Percentiles rank a stretch among this genome's conserved stretches.
These are phyloP conservation scores for Piaya cayana DNA, from an alignment of 2,113 vertebrate species.

Conservation along the genomic window DNA sequence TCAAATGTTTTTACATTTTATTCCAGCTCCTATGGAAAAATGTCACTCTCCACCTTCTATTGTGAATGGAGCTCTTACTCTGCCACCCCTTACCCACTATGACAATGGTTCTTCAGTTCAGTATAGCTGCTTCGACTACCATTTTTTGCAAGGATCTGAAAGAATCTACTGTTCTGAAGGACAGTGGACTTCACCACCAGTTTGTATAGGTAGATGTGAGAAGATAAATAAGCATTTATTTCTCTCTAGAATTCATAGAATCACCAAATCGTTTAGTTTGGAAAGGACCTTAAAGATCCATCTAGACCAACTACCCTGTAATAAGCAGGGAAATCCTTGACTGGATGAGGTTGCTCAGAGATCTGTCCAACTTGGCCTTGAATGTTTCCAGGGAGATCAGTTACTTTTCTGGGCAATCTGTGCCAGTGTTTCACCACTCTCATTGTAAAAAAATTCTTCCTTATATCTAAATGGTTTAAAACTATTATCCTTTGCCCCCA, in stretches of 20 bases:
- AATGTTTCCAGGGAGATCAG: too few species aligned
- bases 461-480: not conserved
- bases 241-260: not conserved
- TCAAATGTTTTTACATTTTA: not conserved
- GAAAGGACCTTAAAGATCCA: too few species aligned
- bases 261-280: too few species aligned
- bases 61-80: constrained; percentile 52
- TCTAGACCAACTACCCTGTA: too few species aligned
- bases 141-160: constrained; percentile 72
- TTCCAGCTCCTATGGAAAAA: constrained; percentile 51
- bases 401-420: too few species aligned
- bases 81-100: constrained; percentile 13
- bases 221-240: not conserved
- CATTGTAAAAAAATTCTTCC: too few species aligned
- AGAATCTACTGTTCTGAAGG: constrained; percentile 64
- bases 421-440: too few species aligned
- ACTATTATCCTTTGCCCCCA: not conserved
- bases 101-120: constrained; percentile 70
- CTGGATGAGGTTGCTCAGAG: too few species aligned
- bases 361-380: too few species aligned
- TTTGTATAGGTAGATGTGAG: constrained; percentile 70
- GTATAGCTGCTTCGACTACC: constrained; percentile 67
- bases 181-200: constrained; percentile 67
- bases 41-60: constrained; percentile 72
- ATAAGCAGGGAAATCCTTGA: too few species aligned